Conservation (phyloP, 2,888 invertebrate species). For the Alcis repandata region DNA sequence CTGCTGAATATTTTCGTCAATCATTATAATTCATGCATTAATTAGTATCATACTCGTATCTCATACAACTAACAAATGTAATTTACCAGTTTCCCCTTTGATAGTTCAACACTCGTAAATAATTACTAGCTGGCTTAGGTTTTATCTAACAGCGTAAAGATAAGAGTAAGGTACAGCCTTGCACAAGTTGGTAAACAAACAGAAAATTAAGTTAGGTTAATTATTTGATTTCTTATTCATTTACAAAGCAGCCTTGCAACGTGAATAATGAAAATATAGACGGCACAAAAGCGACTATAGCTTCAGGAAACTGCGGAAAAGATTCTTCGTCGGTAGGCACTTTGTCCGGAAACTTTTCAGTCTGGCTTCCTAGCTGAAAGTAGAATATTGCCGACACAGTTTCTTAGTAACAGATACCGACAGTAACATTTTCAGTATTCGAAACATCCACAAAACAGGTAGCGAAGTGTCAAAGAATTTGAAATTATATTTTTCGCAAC, state of each 20-base stretch:
- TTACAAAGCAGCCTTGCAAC: neutral
- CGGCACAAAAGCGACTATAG: neutral
- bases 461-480: neutral
- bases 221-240: neutral
- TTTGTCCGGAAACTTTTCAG: neutral
- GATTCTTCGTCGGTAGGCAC: neutral
- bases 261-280: neutral
- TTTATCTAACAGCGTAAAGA: no score
- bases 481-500: no score
- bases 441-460: neutral
- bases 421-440: no score
- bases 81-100: neutral
- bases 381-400: neutral
- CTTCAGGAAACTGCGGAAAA: neutral
- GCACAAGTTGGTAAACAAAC: no score
- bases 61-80: neutral
- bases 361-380: neutral
- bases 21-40: conserved; percentile 1
- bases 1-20: neutral
- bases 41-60: neutral
- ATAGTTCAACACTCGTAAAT: neutral
- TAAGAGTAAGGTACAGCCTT: no score
- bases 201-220: no score
- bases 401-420: no score
- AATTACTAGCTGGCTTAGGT: no score